phyloP scores from a whole-genome alignment of 2,797 vertebrate genomes.

The Eulemur mongoz region DNA sequence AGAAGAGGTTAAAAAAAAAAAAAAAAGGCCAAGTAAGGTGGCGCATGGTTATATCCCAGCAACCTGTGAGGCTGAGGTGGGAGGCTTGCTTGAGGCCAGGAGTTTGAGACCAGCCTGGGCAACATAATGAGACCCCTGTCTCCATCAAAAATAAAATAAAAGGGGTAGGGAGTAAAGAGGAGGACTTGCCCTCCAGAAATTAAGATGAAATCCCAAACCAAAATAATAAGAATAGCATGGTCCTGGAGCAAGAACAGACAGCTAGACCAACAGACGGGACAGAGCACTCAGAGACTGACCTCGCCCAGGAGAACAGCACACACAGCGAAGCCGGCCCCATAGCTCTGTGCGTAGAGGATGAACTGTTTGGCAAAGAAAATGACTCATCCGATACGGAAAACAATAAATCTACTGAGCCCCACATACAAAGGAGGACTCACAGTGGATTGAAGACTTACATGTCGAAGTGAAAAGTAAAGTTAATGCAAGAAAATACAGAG shows the following conservation, averaged over 20 bases:
- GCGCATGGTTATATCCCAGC: too few relatives aligned
- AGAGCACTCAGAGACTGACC: neutral
- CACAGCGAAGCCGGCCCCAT: accelerated
- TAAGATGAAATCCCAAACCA: neutral
- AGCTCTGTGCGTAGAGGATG: neutral
- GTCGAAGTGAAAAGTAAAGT: neutral
- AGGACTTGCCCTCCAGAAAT: neutral
- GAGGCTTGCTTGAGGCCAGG: too few relatives aligned
- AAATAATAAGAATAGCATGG: neutral
- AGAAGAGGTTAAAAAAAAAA: too few relatives aligned
- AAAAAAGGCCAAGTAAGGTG: too few relatives aligned
- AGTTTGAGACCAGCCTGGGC: too few relatives aligned
- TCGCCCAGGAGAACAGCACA: neutral
- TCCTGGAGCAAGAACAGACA: neutral
- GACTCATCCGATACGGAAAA: neutral
- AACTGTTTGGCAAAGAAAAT: neutral
- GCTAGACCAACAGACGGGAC: too few relatives aligned
- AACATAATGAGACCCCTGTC: too few relatives aligned
- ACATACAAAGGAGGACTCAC: neutral
- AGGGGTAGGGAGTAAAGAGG: neutral
- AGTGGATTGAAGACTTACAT: neutral
- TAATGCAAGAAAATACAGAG: neutral
- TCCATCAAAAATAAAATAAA: too few relatives aligned
- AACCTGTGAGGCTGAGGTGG: too few relatives aligned
- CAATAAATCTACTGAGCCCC: too few relatives aligned